Base-by-base conservation (phyloP, 2,113 vertebrate species). In the Calonectris borealis region DNA sequence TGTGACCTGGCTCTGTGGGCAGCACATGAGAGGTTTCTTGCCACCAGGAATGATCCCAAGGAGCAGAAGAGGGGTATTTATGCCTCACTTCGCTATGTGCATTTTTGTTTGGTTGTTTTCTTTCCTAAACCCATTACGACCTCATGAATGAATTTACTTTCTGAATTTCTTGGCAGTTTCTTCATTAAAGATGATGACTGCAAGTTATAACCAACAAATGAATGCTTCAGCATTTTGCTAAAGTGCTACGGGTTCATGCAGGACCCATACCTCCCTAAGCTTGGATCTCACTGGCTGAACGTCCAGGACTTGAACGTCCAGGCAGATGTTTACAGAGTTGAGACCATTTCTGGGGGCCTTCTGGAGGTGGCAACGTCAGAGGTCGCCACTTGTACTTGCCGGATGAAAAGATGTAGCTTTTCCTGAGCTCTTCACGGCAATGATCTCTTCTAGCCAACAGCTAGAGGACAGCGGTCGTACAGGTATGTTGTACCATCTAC, bases 21-120 rank as follows among this genome's bases (percentile, higher is more conserved):
- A 66, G n/a, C 40, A 60, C 4, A 0, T 0, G 0, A 21, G 31
- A 36, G 26, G 42, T 6, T 52, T 91, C 22, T 58, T 60, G 42
- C 31, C 36, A 51, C 36, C 27, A 25, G 34, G 65, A 83, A 64
- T 0, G 0, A 65, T 17, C 32, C 34, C 64, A 40, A 15, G 38
- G 29, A 81, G 46, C 42, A 44, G 26, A 86, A 48, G 44, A 83
- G 16, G 55, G 6, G 12, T 12, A 34, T 51, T 57, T 51, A 9
- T 16, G 22, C 65, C 66, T 79, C 21, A 4, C 26, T 42, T 64
- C n/a, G 26, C n/a, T 26, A 24, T 0, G 0, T 20, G 11, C 13
- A 9, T 48, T 54, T 68, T 48, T 24, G 17, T 32, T 51, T 13
- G n/a, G 19, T n/a, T 48, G n/a, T 40, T 9, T 46, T 51, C 44